Conservation (phyloP, 2,113 vertebrate genomes). For the Rhinolophus sinicus region DNA sequence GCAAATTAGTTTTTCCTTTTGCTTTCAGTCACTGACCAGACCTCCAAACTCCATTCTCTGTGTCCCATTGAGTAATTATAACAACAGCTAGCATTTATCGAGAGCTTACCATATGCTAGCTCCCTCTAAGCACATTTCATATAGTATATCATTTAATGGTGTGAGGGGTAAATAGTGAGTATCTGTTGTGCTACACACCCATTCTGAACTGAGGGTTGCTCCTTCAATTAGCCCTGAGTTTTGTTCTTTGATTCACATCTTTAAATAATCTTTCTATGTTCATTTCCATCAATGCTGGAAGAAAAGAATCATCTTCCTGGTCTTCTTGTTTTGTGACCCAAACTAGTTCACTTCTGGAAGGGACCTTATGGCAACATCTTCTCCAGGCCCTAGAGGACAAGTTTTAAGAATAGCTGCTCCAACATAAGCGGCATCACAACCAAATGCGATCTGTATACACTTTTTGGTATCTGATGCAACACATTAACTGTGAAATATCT, state of each 20-base stretch:
- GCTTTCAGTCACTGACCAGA: background rate
- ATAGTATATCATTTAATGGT: background rate
- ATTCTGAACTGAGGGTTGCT: background rate
- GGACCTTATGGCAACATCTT: background rate
- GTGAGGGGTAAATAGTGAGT: background rate
- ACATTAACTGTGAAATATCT: background rate
- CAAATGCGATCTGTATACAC: no score
- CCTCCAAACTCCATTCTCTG: background rate
- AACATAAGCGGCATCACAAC: background rate
- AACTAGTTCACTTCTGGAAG: background rate
- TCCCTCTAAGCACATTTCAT: background rate
- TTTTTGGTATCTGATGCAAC: background rate
- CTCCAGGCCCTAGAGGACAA: background rate
- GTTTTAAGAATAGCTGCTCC: background rate
- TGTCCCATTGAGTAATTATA: background rate
- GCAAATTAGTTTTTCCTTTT: background rate
- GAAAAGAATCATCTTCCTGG: background rate
- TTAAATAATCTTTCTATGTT: background rate
- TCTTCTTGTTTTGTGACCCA: background rate
- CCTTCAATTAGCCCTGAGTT: background rate
- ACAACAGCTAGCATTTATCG: background rate
- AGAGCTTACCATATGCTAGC: background rate
- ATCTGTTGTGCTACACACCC: background rate
- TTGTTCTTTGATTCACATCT: background rate
- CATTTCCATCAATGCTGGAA: background rate